Conservation (phyloP, 1,140 invertebrate species). For the Achatina immaculata region DNA sequence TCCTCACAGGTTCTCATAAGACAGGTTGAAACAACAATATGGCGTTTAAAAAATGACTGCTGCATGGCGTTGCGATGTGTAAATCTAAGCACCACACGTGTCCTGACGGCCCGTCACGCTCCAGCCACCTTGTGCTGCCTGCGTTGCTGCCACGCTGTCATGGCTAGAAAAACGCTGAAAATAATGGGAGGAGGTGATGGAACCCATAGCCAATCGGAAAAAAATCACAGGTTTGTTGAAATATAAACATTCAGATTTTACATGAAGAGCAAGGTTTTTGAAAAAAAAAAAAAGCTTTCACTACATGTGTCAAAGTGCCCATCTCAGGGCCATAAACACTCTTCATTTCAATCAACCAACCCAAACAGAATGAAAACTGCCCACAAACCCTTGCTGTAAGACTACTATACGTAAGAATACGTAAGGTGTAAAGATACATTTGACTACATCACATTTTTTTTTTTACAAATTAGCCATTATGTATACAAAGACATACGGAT, state of each 20-base stretch:
- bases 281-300: not conserved
- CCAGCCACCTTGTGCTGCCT: constrained; percentile 20
- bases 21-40: not conserved
- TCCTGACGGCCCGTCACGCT: not conserved
- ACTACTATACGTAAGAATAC: too few relatives aligned
- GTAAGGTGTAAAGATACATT: too few relatives aligned
- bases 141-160: constrained; percentile 11
- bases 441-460: too few relatives aligned
- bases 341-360: not conserved
- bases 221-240: constrained; percentile 26
- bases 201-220: constrained; percentile 2
- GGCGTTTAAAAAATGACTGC: not conserved
- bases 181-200: constrained; percentile 17
- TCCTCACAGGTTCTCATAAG: not conserved
- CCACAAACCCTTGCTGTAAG: too few relatives aligned
- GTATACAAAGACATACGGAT: too few relatives aligned
- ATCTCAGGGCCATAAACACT: not conserved
- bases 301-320: not conserved
- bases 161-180: constrained; percentile 6
- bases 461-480: too few relatives aligned
- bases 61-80: constrained; percentile 6
- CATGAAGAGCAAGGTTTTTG: not conserved
- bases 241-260: not conserved
- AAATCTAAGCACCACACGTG: constrained; percentile 18
- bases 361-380: not conserved